Percentiles rank a stretch among this genome's conserved stretches.
Evolutionary conservation across 2,888 invertebrate genomes (phyloP).

Genomic region (Encarsia formosa): DNA sequence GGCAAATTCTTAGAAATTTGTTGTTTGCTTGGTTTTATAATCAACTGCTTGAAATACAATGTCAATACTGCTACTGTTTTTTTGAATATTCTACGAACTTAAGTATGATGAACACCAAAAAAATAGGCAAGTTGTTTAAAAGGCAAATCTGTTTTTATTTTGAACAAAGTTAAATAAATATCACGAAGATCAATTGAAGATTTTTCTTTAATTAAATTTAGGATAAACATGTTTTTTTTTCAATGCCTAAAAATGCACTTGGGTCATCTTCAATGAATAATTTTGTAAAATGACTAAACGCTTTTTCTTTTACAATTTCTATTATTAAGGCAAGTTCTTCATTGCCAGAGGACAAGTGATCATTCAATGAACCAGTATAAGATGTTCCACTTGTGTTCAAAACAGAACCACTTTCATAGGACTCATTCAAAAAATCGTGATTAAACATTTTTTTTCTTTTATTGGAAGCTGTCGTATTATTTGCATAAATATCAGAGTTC

Average conservation of each 20-base stretch:
- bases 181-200: neutral
- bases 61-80: slow-evolving; percentile 9
- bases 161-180: slow-evolving; percentile 19
- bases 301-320: too few species aligned
- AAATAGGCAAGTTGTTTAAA: slow-evolving; percentile 12
- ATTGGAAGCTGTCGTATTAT: too few species aligned
- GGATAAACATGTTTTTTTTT: neutral
- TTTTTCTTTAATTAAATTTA: neutral
- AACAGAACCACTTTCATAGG: too few species aligned
- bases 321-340: too few species aligned
- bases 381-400: too few species aligned
- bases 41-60: slow-evolving; percentile 12
- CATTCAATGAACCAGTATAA: too few species aligned
- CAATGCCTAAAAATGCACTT: neutral
- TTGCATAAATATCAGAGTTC: too few species aligned
- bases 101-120: slow-evolving; percentile 8
- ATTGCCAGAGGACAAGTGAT: too few species aligned
- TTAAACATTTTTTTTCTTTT: too few species aligned
- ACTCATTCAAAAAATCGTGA: too few species aligned
- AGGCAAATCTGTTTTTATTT: slow-evolving; percentile 19
- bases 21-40: slow-evolving; percentile 7
- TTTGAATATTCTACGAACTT: slow-evolving; percentile 20
- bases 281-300: too few species aligned
- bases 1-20: slow-evolving; percentile 8
- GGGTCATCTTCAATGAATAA: neutral